A percentile compares a stretch with the other conserved stretches of the same genome.
Evolutionary conservation across 2,888 invertebrate genomes (phyloP).

Genomic region (Eudasyphora cyanicolor): DNA sequence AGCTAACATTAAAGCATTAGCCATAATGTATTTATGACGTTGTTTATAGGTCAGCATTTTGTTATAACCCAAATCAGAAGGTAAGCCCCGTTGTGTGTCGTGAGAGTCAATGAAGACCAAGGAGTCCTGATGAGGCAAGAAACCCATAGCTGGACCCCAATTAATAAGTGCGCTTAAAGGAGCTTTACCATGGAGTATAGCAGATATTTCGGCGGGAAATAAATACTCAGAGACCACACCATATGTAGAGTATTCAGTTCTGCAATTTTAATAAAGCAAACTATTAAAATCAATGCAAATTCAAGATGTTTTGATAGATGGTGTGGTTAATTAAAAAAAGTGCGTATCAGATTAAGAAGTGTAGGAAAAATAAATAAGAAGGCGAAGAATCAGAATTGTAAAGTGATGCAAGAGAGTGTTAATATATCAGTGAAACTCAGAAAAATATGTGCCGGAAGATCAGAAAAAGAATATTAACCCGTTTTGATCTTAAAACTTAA

Average conservation of each 20-base stretch:
- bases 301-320: too few species aligned
- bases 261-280: slow-evolving; percentile 57
- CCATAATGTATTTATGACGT: slow-evolving; percentile 65
- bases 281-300: too few species aligned
- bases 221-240: slow-evolving; percentile 88
- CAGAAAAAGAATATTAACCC: too few species aligned
- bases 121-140: slow-evolving; percentile 82
- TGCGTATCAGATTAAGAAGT: too few species aligned
- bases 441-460: too few species aligned
- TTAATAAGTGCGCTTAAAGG: slow-evolving; percentile 81
- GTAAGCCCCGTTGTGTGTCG: slow-evolving; percentile 87
- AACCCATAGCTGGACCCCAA: slow-evolving; percentile 82
- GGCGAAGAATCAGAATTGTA: too few species aligned
- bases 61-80: slow-evolving; percentile 52
- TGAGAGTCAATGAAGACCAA: slow-evolving; percentile 93
- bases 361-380: too few species aligned
- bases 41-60: slow-evolving; percentile 59
- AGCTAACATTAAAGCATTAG: slow-evolving; percentile 87
- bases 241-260: slow-evolving; percentile 81
- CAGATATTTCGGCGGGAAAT: slow-evolving; percentile 73
- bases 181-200: slow-evolving; percentile 79
- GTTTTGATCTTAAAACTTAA: too few species aligned
- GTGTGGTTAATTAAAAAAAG: too few species aligned
- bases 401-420: too few species aligned
- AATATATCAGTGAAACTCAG: too few species aligned